Percentiles rank a stretch among this genome's conserved stretches.
phyloP scores from a whole-genome alignment of 1,140 invertebrate genomes.

The Papilio polytes region DNA sequence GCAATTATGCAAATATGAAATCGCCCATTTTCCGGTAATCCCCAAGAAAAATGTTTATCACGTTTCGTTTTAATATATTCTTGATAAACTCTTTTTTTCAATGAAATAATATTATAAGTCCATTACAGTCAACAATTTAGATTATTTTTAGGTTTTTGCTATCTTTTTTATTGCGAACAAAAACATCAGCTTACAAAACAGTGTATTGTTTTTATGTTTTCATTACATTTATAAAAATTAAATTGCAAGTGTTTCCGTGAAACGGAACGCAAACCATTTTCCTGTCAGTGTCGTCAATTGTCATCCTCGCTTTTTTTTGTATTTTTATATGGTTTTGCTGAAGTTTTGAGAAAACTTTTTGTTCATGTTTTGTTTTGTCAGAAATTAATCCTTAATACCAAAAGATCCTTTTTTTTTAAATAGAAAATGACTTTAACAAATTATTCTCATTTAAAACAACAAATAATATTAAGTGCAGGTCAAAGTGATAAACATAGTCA shows the following conservation, averaged over 20 bases:
- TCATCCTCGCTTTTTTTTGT: background rate
- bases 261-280: constrained; percentile 4
- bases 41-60: constrained; percentile 18
- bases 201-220: background rate
- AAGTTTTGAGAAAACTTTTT: background rate
- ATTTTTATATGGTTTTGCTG: background rate
- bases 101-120: background rate
- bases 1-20: background rate
- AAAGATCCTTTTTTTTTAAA: background rate
- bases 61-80: background rate
- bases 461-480: constrained; percentile 56
- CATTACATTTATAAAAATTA: background rate
- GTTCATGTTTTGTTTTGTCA: background rate
- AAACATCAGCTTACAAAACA: background rate
- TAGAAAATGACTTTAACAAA: constrained; percentile 63
- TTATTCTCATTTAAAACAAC: constrained; percentile 63
- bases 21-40: constrained; percentile 5
- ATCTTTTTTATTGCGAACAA: background rate
- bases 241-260: background rate
- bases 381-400: background rate
- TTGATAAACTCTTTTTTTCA: background rate
- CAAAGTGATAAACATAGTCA: constrained; percentile 58
- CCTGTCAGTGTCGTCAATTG: background rate
- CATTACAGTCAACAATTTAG: background rate
- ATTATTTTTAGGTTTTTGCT: no score